Conservation (phyloP, 2,113 vertebrate species). For the Perca schrenkii region DNA sequence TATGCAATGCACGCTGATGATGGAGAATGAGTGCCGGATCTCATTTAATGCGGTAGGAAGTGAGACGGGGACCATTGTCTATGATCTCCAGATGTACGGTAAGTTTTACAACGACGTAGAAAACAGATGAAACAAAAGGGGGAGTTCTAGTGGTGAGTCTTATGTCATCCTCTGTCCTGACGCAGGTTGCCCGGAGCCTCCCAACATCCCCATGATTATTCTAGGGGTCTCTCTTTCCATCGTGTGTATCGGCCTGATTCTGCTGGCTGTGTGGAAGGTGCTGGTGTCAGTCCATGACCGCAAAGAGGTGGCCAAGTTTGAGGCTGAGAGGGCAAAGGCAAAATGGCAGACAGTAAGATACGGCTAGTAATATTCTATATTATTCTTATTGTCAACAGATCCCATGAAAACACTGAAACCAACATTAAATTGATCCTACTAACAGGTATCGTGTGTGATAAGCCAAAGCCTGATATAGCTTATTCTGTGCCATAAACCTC, state of each 20-base stretch:
- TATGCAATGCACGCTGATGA: constrained; percentile 89
- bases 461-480: background rate
- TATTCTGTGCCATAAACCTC: background rate
- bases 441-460: background rate
- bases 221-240: constrained; percentile 93
- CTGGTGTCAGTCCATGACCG: constrained; percentile 94
- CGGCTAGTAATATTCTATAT: background rate
- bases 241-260: constrained; percentile 90
- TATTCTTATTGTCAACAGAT: background rate
- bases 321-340: constrained; percentile 94
- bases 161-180: constrained; percentile 16
- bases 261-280: constrained; percentile 95
- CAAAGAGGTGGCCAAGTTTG: constrained; percentile 98
- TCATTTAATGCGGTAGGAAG: constrained; percentile 88
- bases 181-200: constrained; percentile 91
- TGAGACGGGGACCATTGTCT: constrained; percentile 88
- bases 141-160: background rate
- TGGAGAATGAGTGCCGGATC: constrained; percentile 91
- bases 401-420: background rate
- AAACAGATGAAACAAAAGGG: background rate
- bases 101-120: constrained; percentile 49
- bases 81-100: constrained; percentile 90
- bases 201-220: constrained; percentile 93
- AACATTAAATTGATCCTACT: background rate
- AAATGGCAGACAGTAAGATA: constrained; percentile 93